These are phyloP conservation scores for Gadopsis marmoratus DNA, from an alignment of 2,797 vertebrate species.

Conservation along the genomic window DNA sequence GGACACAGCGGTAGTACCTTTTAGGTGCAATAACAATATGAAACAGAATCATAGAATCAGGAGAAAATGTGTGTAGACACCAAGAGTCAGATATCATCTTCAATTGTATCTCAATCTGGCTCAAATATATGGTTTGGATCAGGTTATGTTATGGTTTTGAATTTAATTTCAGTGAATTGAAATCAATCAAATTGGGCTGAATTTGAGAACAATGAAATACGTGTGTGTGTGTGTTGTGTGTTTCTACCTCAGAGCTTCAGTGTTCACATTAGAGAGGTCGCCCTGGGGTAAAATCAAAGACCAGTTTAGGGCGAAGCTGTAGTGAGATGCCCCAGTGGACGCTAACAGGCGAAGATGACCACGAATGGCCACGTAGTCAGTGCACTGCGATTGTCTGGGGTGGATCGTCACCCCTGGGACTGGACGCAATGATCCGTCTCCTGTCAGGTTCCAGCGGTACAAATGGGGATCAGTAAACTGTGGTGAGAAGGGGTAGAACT, in stretches of 20 bases:
- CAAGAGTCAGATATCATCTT: background rate
- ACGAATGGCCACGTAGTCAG: constrained; percentile 91
- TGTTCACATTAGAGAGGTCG: constrained; percentile 84
- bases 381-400: constrained; percentile 90
- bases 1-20: constrained; percentile 92
- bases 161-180: background rate
- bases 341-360: constrained; percentile 87
- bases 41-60: constrained; percentile 3
- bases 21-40: constrained; percentile 14
- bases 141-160: background rate
- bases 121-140: background rate
- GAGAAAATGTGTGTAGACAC: constrained; percentile 7
- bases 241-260: constrained; percentile 85
- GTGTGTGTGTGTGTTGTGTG: constrained; percentile 14
- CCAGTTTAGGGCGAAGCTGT: constrained; percentile 96
- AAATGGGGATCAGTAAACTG: constrained; percentile 92
- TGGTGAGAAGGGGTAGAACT: constrained; percentile 88
- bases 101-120: background rate
- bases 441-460: constrained; percentile 95
- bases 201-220: background rate
- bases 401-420: constrained; percentile 88
- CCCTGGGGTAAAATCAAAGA: constrained; percentile 91
- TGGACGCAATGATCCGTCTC: constrained; percentile 86
- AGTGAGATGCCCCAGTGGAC: constrained; percentile 89
- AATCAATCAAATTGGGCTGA: background rate